Evolutionary conservation across 1,140 invertebrate species (phyloP).

Genomic region (Dendroctonus valens): DNA sequence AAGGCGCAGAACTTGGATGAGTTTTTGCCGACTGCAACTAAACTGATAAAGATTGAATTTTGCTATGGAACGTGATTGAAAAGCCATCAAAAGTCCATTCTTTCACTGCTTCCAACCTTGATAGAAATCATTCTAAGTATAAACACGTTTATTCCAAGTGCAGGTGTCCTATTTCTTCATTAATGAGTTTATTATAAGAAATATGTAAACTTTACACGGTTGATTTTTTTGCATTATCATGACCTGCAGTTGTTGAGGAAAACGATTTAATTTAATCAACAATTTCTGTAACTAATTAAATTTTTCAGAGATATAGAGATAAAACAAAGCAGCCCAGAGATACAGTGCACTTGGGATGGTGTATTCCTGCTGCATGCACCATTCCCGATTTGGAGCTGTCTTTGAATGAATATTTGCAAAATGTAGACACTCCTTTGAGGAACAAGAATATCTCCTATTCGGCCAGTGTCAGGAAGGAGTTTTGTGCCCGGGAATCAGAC

Average conservation of each 20-base stretch:
- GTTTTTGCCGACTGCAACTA: too few species aligned
- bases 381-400: slow-evolving; percentile 51
- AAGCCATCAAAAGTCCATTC: too few species aligned
- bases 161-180: too few species aligned
- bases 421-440: slow-evolving; percentile 50
- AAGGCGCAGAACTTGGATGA: too few species aligned
- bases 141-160: too few species aligned
- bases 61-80: too few species aligned
- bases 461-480: slow-evolving; percentile 41
- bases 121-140: too few species aligned
- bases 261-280: too few species aligned
- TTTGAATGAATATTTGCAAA: slow-evolving; percentile 51
- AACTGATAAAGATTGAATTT: too few species aligned
- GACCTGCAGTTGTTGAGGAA: background rate
- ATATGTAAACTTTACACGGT: too few species aligned
- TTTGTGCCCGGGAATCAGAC: slow-evolving; percentile 48
- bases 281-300: background rate
- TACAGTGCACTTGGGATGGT: slow-evolving; percentile 55
- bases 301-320: slow-evolving; percentile 46
- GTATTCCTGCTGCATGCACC: slow-evolving; percentile 55
- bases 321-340: slow-evolving; percentile 51
- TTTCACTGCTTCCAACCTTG: too few species aligned
- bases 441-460: slow-evolving; percentile 50
- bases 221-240: too few species aligned
- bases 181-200: background rate